Conservation (phyloP, 1,140 invertebrate genomes). For the Leptopilina boulardi region DNA sequence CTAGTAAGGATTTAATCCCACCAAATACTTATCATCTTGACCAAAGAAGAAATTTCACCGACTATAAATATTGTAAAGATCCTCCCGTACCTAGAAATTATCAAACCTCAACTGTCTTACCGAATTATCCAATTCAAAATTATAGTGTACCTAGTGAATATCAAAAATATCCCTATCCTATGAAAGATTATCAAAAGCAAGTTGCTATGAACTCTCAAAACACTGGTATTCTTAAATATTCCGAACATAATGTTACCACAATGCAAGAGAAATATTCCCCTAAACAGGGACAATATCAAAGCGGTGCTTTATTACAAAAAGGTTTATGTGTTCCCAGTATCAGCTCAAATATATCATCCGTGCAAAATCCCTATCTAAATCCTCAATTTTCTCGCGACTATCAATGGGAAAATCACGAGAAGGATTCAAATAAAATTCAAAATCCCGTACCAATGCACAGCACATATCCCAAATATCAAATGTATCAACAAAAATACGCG, state of each 20-base stretch:
- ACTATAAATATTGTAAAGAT: constrained; percentile 69
- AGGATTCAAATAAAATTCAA: constrained; percentile 50
- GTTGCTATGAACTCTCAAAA: constrained; percentile 50
- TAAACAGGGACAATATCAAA: constrained; percentile 67
- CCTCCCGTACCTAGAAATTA: constrained; percentile 59
- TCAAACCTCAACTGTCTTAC: constrained; percentile 57
- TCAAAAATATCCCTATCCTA: constrained; percentile 67
- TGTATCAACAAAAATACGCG: constrained; percentile 70
- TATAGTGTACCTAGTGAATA: constrained; percentile 66
- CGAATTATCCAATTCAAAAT: constrained; percentile 67
- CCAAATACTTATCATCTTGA: constrained; percentile 57
- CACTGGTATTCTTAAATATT: constrained; percentile 67
- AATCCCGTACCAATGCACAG: constrained; percentile 47
- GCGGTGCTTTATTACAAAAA: constrained; percentile 57
- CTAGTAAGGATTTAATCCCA: constrained; percentile 55
- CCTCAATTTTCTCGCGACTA: constrained; percentile 59
- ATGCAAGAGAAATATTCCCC: constrained; percentile 65
- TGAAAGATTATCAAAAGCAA: constrained; percentile 59
- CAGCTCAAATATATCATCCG: constrained; percentile 48
- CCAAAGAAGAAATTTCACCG: constrained; percentile 62
- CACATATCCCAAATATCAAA: constrained; percentile 56
- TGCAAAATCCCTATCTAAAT: constrained; percentile 68
- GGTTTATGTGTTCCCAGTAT: constrained; percentile 51
- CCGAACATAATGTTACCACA: constrained; percentile 56
- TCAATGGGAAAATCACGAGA: constrained; percentile 57